Evolutionary conservation across 1,140 invertebrate species (phyloP), one percentile per base, ranked within the genome.

Genomic region (Pomacea maculata): DNA sequence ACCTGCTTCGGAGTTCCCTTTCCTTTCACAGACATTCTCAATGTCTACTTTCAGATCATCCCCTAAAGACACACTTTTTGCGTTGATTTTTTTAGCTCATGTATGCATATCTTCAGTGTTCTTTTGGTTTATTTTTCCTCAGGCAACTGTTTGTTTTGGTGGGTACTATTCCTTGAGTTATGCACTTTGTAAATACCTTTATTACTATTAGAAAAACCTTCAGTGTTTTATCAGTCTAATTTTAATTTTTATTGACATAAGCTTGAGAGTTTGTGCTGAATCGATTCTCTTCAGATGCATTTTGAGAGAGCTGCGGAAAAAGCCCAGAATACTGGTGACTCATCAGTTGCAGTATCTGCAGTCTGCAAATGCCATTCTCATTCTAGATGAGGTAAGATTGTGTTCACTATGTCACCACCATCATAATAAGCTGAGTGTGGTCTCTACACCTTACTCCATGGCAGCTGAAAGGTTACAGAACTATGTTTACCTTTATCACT

Each of bases 291-390:
- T 71, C 79, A 92, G 92, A 77, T 91, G 91, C 70, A 91, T 93
- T 52, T 90, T 91, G 82, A 94, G 94, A 4, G 94, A 95, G 87
- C 91, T 97, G 55, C 93, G 92, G 29, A 92, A 94, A 78, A 96
- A 95, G 89, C 95, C 95, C 0, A 92, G 94, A n/a, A 93, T 97
- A 65, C 93, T 97, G 11, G 95, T 96, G 29, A 97, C 96, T 1
- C 96, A 97, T 91, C 96, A 97, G 86, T 91, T 97, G 9, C 96
- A 97, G 87, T 96, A 95, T 88, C 92, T 97, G 25, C 94, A 94
- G 86, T 93, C 93, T 29, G 95, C 95, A 0, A 94, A 95, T 88
- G 93, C 94, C 83, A 96, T 97, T 83, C 90, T 96, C 65, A 94
- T 96, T 8, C 89, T 97, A 83, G 94, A 95, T 87, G 93, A 95